Evolutionary conservation across 2,888 invertebrate species (phyloP).

Genomic region (Parnassius apollo): DNA sequence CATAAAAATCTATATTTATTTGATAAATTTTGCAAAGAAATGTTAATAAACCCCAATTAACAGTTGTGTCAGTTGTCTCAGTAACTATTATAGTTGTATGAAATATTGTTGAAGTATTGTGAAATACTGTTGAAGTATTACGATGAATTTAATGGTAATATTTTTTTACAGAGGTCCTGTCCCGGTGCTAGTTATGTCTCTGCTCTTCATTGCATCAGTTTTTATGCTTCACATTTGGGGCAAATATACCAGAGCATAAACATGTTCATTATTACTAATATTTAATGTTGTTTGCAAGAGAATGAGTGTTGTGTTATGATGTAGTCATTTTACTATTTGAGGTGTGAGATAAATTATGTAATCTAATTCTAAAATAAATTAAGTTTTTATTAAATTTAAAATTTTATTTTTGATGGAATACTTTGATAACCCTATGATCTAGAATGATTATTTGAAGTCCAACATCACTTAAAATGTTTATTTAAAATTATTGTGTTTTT

Average conservation of each 20-base stretch:
- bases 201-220: constrained; percentile 99
- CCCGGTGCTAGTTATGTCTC: constrained; percentile 99
- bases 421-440: too few relatives aligned
- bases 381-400: constrained; percentile 29
- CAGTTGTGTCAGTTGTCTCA: too few relatives aligned
- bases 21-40: too few relatives aligned
- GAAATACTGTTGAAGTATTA: too few relatives aligned
- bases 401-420: constrained; percentile 22
- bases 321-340: background rate
- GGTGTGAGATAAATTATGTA: constrained; percentile 46
- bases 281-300: constrained; percentile 26
- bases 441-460: too few relatives aligned
- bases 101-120: too few relatives aligned
- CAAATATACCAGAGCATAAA: constrained; percentile 93
- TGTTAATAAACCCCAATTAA: too few relatives aligned
- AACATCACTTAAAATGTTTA: too few relatives aligned
- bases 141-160: constrained; percentile 8
- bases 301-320: constrained; percentile 29
- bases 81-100: too few relatives aligned
- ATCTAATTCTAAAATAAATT: constrained; percentile 56
- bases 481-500: too few relatives aligned
- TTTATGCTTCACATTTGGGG: constrained; percentile 99
- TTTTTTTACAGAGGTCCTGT: constrained; percentile 94
- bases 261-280: background rate
- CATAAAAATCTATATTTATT: too few relatives aligned